phyloP scores from a whole-genome alignment of 2,888 invertebrate genomes.

The Gerris lacustris region DNA sequence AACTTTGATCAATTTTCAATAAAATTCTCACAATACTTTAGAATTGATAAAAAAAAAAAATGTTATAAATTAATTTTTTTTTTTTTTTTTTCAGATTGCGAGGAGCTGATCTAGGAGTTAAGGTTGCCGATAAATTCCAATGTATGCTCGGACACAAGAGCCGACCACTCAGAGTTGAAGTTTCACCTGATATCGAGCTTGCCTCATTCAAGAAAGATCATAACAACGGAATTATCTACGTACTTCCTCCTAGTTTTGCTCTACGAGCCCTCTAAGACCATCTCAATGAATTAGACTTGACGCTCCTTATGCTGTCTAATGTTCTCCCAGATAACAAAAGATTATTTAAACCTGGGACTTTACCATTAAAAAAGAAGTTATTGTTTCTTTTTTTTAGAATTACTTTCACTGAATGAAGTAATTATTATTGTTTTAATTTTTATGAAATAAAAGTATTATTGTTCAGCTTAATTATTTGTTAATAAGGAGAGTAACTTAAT shows the following conservation, averaged over 20 bases:
- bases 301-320: background rate
- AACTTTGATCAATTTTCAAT: too few relatives aligned
- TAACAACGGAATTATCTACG: slow-evolving; percentile 40
- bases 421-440: too few relatives aligned
- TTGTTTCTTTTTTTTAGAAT: too few relatives aligned
- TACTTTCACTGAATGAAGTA: too few relatives aligned
- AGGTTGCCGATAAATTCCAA: slow-evolving; percentile 57
- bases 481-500: too few relatives aligned
- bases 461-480: too few relatives aligned
- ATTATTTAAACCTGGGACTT: too few relatives aligned
- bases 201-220: slow-evolving; percentile 43
- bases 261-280: background rate
- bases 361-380: too few relatives aligned
- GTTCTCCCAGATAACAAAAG: background rate
- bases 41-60: too few relatives aligned
- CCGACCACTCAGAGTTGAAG: slow-evolving; percentile 46
- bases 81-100: slow-evolving; percentile 28
- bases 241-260: slow-evolving; percentile 40
- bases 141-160: slow-evolving; percentile 77
- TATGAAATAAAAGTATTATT: too few relatives aligned
- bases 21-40: too few relatives aligned
- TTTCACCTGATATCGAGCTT: slow-evolving; percentile 41
- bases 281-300: background rate
- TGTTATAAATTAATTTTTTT: background rate
- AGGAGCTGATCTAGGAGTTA: slow-evolving; percentile 57